Evolutionary conservation across 2,888 invertebrate species (phyloP).

Genomic region (Agriopis marginaria): DNA sequence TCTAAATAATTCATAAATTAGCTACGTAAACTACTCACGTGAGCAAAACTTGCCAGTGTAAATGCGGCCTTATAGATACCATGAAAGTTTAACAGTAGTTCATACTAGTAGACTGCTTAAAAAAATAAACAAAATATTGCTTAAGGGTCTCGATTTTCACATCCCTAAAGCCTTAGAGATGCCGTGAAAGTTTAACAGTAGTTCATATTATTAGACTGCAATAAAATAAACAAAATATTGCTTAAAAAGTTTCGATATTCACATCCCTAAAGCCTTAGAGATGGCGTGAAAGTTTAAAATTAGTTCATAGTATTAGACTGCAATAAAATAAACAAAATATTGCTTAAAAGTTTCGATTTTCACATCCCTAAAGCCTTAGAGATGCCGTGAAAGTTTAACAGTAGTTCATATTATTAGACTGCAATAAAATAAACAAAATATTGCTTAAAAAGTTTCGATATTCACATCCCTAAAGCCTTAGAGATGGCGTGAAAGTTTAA

Average conservation of each 20-base stretch:
- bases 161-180: neutral
- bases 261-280: neutral
- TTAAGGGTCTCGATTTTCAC: neutral
- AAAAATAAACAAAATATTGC: conserved; percentile 9
- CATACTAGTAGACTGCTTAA: neutral
- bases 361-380: neutral
- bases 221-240: neutral
- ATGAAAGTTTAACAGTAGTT: no score
- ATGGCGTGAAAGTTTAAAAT: neutral
- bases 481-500: neutral
- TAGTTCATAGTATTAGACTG: neutral
- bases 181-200: neutral
- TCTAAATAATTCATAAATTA: no score
- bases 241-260: neutral
- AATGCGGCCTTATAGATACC: no score
- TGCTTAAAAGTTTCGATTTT: neutral
- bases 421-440: no score
- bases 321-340: conserved; percentile 4
- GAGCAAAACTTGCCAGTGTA: no score
- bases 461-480: neutral
- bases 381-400: neutral
- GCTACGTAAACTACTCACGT: no score
- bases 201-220: no score
- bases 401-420: no score
- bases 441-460: conserved; percentile 1